These are phyloP conservation scores for Daboia siamensis DNA, from an alignment of 2,113 vertebrate genomes.

Conservation along the genomic window DNA sequence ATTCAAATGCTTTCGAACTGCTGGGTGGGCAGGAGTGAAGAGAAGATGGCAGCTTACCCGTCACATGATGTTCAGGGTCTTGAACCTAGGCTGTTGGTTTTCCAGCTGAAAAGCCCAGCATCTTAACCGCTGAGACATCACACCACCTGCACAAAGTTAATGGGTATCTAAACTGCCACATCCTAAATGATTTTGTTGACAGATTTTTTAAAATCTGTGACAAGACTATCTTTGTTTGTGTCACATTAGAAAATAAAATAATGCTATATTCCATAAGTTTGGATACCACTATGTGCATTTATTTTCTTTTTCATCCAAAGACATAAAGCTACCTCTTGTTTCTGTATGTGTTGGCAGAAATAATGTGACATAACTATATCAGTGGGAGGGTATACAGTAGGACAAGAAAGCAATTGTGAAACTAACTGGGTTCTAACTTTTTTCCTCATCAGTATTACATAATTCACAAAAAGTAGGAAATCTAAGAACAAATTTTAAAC, in stretches of 20 bases:
- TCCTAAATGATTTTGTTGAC: background rate
- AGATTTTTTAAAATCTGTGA: background rate
- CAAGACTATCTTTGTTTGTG: background rate
- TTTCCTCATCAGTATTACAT: slow-evolving; percentile 15
- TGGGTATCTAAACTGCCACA: background rate
- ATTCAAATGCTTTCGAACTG: background rate
- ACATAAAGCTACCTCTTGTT: background rate
- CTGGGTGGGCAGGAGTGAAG: background rate
- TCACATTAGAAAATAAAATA: background rate
- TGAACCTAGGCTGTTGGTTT: background rate
- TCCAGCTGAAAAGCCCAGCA: background rate
- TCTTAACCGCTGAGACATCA: background rate
- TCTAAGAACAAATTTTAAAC: slow-evolving; percentile 6
- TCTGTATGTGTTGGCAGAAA: background rate
- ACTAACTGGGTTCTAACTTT: background rate
- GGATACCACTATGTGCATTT: background rate
- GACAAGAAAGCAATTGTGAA: background rate
- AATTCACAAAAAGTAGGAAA: background rate
- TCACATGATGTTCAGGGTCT: background rate
- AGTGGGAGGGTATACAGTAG: background rate
- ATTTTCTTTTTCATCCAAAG: background rate
- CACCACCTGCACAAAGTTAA: background rate
- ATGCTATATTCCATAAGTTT: background rate
- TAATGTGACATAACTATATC: background rate
- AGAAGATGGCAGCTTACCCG: background rate